Percentiles rank a stretch among this genome's conserved stretches.
Conservation (phyloP, 2,888 invertebrate genomes). For the Cantharis rustica region DNA sequence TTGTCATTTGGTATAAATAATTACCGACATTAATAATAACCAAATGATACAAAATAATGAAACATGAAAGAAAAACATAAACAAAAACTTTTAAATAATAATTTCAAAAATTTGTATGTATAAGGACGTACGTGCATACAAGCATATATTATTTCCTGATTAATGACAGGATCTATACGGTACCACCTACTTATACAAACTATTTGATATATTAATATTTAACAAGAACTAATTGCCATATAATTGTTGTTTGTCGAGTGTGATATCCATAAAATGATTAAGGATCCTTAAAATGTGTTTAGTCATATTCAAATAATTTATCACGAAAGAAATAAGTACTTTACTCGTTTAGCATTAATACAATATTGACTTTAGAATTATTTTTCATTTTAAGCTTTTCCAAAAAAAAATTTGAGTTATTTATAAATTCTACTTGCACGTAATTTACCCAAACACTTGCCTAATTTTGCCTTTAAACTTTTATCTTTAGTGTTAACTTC, state of each 20-base stretch:
- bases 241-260: constrained; percentile 35
- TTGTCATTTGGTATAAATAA: background rate
- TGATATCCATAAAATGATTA: constrained; percentile 25
- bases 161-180: constrained; percentile 10
- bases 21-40: background rate
- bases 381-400: background rate
- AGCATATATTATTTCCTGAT: constrained; percentile 17
- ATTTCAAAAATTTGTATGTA: background rate
- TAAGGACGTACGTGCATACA: background rate
- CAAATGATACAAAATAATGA: background rate
- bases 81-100: background rate
- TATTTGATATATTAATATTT: constrained; percentile 39
- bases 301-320: constrained; percentile 36
- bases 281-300: constrained; percentile 31
- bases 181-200: background rate
- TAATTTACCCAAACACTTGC: background rate
- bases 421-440: background rate
- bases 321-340: constrained; percentile 15
- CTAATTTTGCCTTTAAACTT: background rate
- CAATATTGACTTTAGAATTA: background rate
- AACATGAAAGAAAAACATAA: background rate
- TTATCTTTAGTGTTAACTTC: background rate
- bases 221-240: constrained; percentile 39
- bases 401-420: background rate
- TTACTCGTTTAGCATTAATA: background rate